These are phyloP conservation scores for Rambutsinella grinnellia DNA, from an alignment of 2,888 invertebrate genomes.

Conservation along the genomic window DNA sequence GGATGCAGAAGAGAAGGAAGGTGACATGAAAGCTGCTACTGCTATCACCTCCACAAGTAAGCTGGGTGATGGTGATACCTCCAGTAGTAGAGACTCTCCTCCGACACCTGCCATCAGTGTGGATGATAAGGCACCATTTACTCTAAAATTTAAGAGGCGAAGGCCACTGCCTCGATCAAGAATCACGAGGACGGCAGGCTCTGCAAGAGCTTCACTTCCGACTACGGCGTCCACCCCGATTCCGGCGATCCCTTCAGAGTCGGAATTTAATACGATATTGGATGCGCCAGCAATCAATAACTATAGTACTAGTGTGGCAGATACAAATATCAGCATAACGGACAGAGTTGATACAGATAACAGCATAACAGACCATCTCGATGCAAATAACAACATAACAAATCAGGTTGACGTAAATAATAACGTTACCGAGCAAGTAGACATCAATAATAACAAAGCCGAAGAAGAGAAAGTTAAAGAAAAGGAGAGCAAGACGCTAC, in stretches of 20 bases:
- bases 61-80: constrained; percentile 9
- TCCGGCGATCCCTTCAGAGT: not conserved
- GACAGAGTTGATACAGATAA: not conserved
- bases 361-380: not conserved
- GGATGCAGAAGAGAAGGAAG: not conserved
- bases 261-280: not conserved
- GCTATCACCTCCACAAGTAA: not conserved
- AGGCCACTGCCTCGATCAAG: constrained; percentile 21
- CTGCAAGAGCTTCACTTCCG: constrained; percentile 5
- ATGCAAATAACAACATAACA: not conserved
- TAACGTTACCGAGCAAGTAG: not conserved
- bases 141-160: constrained; percentile 6
- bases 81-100: not conserved
- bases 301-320: not conserved
- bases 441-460: not conserved
- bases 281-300: not conserved
- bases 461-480: not conserved
- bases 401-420: not conserved
- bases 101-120: not conserved
- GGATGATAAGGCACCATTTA: constrained; percentile 4
- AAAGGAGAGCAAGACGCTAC: not conserved
- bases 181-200: constrained; percentile 14
- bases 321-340: not conserved
- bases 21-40: not conserved
- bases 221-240: constrained; percentile 24